Evolutionary conservation across 2,797 vertebrate species (phyloP), one percentile per base, ranked within the genome.

Genomic region (Acridotheres tristis): DNA sequence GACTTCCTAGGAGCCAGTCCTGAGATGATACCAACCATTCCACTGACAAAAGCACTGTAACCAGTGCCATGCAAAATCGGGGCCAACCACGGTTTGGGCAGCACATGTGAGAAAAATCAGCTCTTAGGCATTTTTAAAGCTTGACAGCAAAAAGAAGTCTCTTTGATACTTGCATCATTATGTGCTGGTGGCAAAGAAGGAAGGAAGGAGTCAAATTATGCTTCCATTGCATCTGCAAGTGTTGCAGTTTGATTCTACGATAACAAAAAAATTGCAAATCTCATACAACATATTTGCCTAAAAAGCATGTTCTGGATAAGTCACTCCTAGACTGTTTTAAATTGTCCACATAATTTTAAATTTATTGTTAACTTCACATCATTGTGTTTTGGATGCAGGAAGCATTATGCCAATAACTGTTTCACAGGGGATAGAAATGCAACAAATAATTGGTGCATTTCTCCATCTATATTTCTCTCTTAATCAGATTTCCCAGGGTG

Each of bases 41-140:
- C 58, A 78, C 61, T 77, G 38, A 58, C 11, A 42, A 65, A 72
- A 58, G 25, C 9, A 13, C 36, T 43, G 9, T 23, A 83, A 38
- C 10, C 51, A 51, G 40, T 34, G 26, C 38, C 43, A 32, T 38
- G 34, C 40, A 68, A 54, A 71, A 58, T 10, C 0, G 0, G 11
- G 36, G 26, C 16, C n/a, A 74, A 10, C 36, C 27, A 30, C 17
- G 5, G 25, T 54, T 85, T 4, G 4, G 34, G 36, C 51, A 77
- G 16, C n/a, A 81, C 38, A 93, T 91, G 62, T 88, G 87, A 89
- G 65, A 77, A 89, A 89, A 89, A 74, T 85, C 85, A 83, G 9
- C 40, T 81, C 36, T 79, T 45, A 59, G 47, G 43, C 30, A 54
- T 76, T 89, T 87, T 77, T 77, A 83, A 85, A 43, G 16, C 32